Evolutionary conservation across 2,113 vertebrate species (phyloP).

Genomic region (Anarrhichthys ocellatus): DNA sequence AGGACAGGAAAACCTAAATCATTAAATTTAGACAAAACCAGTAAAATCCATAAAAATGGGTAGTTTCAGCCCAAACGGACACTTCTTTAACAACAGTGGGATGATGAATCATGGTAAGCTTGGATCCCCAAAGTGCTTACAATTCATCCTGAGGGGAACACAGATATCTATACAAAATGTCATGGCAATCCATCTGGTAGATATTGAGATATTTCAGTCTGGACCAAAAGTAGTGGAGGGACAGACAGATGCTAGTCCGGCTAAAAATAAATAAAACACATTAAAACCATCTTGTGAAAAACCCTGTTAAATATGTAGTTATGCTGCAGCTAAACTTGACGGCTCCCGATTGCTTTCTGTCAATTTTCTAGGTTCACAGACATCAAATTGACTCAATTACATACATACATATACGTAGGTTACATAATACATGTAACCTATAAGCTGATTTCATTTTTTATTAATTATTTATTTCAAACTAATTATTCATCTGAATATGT

Average conservation of each 20-base stretch:
- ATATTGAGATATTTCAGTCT: not conserved
- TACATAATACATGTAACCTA: not conserved
- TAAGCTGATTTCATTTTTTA: not conserved
- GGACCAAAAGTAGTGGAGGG: too few species aligned
- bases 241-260: not conserved
- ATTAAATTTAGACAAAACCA: constrained; percentile 5
- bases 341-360: not conserved
- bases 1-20: not conserved
- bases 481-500: not conserved
- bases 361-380: not conserved
- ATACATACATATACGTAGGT: too few species aligned
- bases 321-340: not conserved
- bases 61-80: not conserved
- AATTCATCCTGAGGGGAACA: not conserved
- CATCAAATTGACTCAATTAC: not conserved
- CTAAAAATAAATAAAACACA: not conserved
- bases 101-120: not conserved
- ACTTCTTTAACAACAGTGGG: not conserved
- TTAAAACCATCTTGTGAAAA: not conserved
- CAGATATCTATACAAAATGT: not conserved
- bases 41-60: not conserved
- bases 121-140: not conserved
- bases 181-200: not conserved
- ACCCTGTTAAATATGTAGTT: not conserved
- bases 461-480: not conserved